These are phyloP conservation scores for Ectemnius cavifrons DNA, from an alignment of 2,888 invertebrate species.

Conservation along the genomic window DNA sequence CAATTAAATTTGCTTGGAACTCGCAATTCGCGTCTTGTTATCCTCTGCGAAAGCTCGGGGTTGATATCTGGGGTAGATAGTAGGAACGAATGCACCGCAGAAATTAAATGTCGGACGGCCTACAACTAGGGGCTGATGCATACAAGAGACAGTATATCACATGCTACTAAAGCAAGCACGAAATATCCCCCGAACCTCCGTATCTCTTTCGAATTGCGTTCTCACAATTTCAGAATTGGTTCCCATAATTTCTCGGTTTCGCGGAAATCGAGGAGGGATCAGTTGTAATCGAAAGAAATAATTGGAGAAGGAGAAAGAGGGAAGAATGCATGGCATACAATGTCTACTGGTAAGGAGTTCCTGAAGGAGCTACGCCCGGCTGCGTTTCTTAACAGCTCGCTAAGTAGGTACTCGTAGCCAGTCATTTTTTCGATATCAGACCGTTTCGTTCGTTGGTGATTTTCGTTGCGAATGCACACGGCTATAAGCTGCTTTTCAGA, in stretches of 20 bases:
- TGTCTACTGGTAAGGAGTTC: constrained; percentile 37
- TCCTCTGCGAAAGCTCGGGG: constrained; percentile 33
- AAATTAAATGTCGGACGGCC: constrained; percentile 60
- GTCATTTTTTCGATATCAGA: constrained; percentile 68
- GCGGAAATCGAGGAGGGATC: constrained; percentile 13
- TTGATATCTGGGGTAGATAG: constrained; percentile 68
- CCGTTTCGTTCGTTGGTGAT: constrained; percentile 52
- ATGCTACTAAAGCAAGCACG: neutral
- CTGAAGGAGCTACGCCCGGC: constrained; percentile 73
- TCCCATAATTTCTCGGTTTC: constrained; percentile 21
- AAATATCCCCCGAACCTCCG: neutral
- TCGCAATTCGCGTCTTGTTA: constrained; percentile 60
- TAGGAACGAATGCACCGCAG: constrained; percentile 44
- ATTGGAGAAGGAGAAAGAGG: constrained; percentile 28
- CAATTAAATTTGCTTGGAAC: constrained; percentile 48
- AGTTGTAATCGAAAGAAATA: constrained; percentile 15
- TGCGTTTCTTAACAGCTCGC: constrained; percentile 69
- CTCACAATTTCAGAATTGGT: neutral
- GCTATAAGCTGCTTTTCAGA: too few relatives aligned
- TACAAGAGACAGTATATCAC: constrained; percentile 16
- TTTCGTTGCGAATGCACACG: constrained; percentile 42
- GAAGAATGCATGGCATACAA: constrained; percentile 27
- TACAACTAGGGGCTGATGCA: constrained; percentile 39
- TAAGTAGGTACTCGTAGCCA: constrained; percentile 72
- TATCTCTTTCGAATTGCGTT: neutral